A percentile compares a stretch with the other conserved stretches of the same genome.
phyloP scores from a whole-genome alignment of 1,140 invertebrate genomes.

The Drosophila yakuba region DNA sequence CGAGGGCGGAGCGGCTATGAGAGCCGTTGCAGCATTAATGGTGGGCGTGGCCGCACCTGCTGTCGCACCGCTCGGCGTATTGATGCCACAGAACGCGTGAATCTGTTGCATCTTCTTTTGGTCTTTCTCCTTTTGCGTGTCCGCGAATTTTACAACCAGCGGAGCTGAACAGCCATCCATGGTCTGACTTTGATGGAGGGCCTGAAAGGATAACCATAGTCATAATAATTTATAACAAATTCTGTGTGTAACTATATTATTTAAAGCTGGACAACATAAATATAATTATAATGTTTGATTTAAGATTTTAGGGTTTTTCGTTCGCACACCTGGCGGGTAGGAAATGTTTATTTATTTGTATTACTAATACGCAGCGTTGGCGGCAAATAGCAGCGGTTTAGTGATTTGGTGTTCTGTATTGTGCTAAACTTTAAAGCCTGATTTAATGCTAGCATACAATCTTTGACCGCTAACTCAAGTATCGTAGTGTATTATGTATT shows the following conservation, averaged over 20 bases:
- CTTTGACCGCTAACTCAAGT: too few relatives aligned
- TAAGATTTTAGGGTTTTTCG: too few relatives aligned
- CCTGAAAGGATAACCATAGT: slow-evolving; percentile 79
- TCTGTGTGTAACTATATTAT: not conserved
- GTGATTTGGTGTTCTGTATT: not conserved
- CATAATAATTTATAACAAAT: not conserved
- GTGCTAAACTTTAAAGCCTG: not conserved
- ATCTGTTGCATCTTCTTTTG: slow-evolving; percentile 97
- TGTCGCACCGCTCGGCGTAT: slow-evolving; percentile 81
- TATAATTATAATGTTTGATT: too few relatives aligned
- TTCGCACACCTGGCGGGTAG: too few relatives aligned
- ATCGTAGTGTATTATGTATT: too few relatives aligned
- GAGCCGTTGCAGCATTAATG: slow-evolving; percentile 61
- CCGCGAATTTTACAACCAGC: slow-evolving; percentile 99
- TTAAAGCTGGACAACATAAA: not conserved
- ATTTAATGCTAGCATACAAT: too few relatives aligned
- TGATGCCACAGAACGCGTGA: slow-evolving; percentile 92
- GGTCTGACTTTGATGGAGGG: slow-evolving; percentile 98
- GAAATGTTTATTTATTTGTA: not conserved
- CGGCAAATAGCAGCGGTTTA: not conserved
- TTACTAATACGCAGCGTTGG: slow-evolving; percentile 18
- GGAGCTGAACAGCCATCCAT: slow-evolving; percentile 99
- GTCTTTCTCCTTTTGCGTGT: slow-evolving; percentile 99
- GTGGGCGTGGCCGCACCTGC: slow-evolving; percentile 62
- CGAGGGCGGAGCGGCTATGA: slow-evolving; percentile 60